Conservation (phyloP, 2,113 vertebrate genomes). For the Muscicapa adusta region DNA sequence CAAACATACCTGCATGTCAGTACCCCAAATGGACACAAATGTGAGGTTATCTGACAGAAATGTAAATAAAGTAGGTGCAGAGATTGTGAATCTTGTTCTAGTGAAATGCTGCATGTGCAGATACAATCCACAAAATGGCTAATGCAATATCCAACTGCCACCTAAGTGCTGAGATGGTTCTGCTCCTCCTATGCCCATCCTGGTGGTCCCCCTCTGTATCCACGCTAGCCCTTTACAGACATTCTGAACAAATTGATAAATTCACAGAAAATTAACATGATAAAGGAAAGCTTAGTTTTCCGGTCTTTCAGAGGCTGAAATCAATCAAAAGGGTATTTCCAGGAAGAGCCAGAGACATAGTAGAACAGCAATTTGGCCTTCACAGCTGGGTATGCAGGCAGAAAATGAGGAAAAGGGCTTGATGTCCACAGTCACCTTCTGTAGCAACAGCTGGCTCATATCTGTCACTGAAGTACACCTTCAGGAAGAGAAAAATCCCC, state of each 20-base stretch:
- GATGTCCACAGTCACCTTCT: not conserved
- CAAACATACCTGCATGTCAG: not conserved
- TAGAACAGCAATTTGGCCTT: not conserved
- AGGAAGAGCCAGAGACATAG: not conserved
- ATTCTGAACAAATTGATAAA: not conserved
- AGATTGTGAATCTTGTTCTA: not conserved
- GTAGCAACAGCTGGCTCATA: not conserved
- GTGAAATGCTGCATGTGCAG: not conserved
- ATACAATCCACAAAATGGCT: not conserved
- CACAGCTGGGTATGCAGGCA: not conserved
- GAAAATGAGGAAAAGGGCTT: not conserved
- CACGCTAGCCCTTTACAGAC: not conserved
- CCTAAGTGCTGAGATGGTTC: not conserved
- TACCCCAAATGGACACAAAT: not conserved
- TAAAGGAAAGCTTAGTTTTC: not conserved
- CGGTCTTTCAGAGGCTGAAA: not conserved
- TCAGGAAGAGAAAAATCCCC: not conserved
- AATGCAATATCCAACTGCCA: not conserved
- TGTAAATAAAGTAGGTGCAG: not conserved
- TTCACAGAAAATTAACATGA: not conserved
- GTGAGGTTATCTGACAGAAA: not conserved
- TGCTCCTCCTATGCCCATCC: not conserved
- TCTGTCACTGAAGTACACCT: not conserved
- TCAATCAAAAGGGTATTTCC: not conserved
- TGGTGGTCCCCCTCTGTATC: not conserved